Conservation (phyloP, 1,140 invertebrate species). For the Leptinotarsa texana region DNA sequence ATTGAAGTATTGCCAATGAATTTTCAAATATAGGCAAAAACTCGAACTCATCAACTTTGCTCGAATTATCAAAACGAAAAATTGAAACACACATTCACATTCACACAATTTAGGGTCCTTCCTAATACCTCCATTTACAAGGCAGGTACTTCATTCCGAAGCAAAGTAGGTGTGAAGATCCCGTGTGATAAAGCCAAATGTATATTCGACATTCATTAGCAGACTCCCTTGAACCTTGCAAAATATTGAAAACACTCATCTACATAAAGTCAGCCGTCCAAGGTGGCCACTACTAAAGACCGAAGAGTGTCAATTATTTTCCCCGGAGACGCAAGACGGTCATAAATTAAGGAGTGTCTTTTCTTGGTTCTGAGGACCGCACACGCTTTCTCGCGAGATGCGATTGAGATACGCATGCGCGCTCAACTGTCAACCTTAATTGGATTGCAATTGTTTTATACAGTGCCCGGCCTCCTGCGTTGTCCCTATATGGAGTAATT, state of each 20-base stretch:
- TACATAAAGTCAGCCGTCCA: constrained; percentile 15
- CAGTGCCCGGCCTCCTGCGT: constrained; percentile 8
- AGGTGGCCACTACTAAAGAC: constrained; percentile 16
- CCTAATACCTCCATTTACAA: too few relatives aligned
- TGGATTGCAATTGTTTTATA: constrained; percentile 25
- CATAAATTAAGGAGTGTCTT: constrained; percentile 26
- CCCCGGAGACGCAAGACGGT: not conserved
- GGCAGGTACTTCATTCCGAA: too few relatives aligned
- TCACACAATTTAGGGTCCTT: too few relatives aligned
- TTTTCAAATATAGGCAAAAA: too few relatives aligned
- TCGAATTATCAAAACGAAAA: too few relatives aligned
- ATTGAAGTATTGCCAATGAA: too few relatives aligned
- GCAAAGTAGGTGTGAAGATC: not conserved
- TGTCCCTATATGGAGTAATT: constrained; percentile 25
- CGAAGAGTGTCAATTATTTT: constrained; percentile 27
- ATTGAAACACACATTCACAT: too few relatives aligned
- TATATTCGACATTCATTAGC: not conserved
- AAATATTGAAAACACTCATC: constrained; percentile 1
- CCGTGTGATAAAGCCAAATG: not conserved
- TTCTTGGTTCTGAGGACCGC: constrained; percentile 10
- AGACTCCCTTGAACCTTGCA: not conserved
- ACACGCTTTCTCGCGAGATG: constrained; percentile 11
- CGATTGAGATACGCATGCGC: constrained; percentile 19
- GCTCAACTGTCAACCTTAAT: constrained; percentile 24
- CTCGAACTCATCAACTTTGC: too few relatives aligned